phyloP scores from a whole-genome alignment of 2,888 invertebrate genomes.

The Neoscelio sp. region DNA sequence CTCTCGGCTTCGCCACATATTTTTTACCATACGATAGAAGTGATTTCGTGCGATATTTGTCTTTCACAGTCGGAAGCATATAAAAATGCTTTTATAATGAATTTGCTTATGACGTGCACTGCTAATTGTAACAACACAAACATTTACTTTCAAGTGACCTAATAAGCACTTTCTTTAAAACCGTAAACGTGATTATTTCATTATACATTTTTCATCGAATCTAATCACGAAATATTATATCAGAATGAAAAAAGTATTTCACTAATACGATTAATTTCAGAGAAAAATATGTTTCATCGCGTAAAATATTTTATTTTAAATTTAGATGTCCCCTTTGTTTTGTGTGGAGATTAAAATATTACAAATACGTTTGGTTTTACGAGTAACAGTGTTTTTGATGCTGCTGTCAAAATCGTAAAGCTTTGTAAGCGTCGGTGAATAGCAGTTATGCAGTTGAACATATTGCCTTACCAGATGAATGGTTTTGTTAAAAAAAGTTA shows the following conservation, averaged over 20 bases:
- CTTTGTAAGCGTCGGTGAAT: conserved; percentile 6
- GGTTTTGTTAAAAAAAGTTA: conserved; percentile 27
- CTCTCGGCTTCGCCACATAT: conserved; percentile 5
- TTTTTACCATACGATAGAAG: conserved; percentile 12
- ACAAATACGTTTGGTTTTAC: background rate
- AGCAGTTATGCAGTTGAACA: conserved; percentile 21
- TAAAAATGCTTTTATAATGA: background rate
- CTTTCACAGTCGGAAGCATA: background rate
- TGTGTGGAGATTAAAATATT: background rate
- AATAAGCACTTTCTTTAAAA: no score
- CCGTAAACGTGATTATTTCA: no score
- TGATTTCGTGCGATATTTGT: conserved; percentile 32
- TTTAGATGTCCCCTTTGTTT: background rate
- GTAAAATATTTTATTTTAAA: conserved; percentile 1
- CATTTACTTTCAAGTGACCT: no score
- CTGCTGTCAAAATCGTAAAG: background rate
- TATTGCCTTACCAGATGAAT: conserved; percentile 16
- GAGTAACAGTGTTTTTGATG: conserved; percentile 6
- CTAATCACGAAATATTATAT: no score
- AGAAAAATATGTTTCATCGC: background rate
- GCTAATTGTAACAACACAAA: background rate
- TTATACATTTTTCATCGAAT: no score
- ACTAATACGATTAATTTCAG: no score
- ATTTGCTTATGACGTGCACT: background rate
- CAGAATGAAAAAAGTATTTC: no score